phyloP scores from a whole-genome alignment of 2,888 invertebrate genomes.

The Latrodectus hesperus region DNA sequence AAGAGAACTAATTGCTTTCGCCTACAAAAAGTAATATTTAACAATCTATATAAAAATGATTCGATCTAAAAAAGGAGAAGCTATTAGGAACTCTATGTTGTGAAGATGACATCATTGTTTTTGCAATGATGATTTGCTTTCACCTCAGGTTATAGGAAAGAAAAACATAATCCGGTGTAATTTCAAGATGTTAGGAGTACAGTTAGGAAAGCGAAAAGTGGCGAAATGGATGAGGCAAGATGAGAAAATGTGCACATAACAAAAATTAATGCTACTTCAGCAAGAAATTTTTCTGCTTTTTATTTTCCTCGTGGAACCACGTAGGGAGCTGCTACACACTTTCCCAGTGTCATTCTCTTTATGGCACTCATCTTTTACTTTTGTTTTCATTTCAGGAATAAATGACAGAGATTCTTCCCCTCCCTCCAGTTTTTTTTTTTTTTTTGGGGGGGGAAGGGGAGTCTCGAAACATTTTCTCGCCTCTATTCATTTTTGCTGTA shows the following conservation, averaged over 20 bases:
- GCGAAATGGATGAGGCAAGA: constrained; percentile 27
- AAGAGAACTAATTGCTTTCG: too few species aligned
- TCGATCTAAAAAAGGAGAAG: too few species aligned
- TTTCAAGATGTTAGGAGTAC: constrained; percentile 12
- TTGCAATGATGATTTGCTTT: not conserved
- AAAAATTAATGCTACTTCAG: constrained; percentile 54
- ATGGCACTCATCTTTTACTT: constrained; percentile 6
- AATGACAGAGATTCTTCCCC: constrained; percentile 15
- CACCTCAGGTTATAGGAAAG: constrained; percentile 4
- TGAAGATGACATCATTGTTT: constrained; percentile 13
- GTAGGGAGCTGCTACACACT: constrained; percentile 29
- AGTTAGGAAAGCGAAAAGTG: constrained; percentile 26
- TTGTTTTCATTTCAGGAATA: constrained; percentile 35
- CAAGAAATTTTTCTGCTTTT: constrained; percentile 1
- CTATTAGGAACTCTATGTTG: too few species aligned
- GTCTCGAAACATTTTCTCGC: not conserved
- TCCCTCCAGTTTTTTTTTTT: constrained; percentile 13
- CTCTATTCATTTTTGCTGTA: not conserved
- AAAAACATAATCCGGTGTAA: constrained; percentile 31
- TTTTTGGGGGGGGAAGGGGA: not conserved
- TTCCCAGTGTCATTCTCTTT: constrained; percentile 31
- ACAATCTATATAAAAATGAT: too few species aligned
- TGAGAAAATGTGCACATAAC: constrained; percentile 22
- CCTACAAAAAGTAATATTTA: too few species aligned
- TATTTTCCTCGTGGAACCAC: not conserved